Percentiles rank a stretch among this genome's conserved stretches.
Evolutionary conservation across 2,113 vertebrate species (phyloP).

Genomic region (Conger conger): DNA sequence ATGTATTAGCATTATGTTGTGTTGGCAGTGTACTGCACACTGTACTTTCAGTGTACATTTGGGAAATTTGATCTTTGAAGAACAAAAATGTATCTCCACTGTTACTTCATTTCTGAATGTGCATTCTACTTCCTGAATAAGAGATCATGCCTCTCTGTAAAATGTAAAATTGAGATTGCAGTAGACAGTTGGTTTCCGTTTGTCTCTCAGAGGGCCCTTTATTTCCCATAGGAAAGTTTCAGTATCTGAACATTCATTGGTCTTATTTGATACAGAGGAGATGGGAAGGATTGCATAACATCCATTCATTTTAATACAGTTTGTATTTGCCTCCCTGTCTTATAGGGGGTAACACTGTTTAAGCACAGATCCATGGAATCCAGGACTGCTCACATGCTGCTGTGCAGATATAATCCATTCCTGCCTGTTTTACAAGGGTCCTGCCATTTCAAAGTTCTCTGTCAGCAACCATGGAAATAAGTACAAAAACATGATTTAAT

Average conservation of each 20-base stretch:
- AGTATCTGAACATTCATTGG: conserved; percentile 27
- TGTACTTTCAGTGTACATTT: too few species aligned
- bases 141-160: too few species aligned
- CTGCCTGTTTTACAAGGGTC: not conserved
- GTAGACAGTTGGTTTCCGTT: too few species aligned
- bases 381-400: not conserved
- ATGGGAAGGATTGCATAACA: conserved; percentile 7
- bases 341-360: not conserved
- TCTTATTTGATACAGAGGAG: conserved; percentile 21
- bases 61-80: too few species aligned
- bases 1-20: too few species aligned
- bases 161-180: too few species aligned
- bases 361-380: not conserved
- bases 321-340: not conserved
- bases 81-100: too few species aligned
- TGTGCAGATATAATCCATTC: not conserved
- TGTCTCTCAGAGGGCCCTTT: too few species aligned
- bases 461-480: not conserved
- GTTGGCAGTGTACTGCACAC: too few species aligned
- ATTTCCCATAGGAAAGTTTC: conserved; percentile 17
- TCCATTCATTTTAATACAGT: conserved; percentile 34
- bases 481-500: not conserved
- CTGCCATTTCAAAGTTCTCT: not conserved
- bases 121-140: too few species aligned
- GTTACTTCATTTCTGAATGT: too few species aligned